phyloP scores from a whole-genome alignment of 2,797 vertebrate genomes.

The Etheostoma perlongum region DNA sequence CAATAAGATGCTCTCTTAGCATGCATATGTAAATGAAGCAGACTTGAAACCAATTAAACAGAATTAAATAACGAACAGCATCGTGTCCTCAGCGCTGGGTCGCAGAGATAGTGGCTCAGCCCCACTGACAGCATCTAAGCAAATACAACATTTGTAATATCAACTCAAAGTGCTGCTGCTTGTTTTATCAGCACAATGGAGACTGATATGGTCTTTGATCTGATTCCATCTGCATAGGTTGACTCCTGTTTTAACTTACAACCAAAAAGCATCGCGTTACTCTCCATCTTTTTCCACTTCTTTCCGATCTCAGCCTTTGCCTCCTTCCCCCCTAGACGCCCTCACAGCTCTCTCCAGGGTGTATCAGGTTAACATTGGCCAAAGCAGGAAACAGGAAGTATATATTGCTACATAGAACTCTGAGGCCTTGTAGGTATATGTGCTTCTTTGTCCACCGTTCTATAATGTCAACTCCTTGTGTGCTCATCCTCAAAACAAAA shows the following conservation, averaged over 20 bases:
- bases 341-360: constrained; percentile 64
- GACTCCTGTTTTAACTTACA: constrained; percentile 9
- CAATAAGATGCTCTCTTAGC: constrained; percentile 71
- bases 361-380: constrained; percentile 77
- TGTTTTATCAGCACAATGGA: constrained; percentile 1
- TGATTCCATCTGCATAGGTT: constrained; percentile 1
- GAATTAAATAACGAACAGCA: constrained; percentile 57
- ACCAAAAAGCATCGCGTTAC: constrained; percentile 2
- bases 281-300: constrained; percentile 9
- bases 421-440: background rate
- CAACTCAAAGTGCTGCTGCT: constrained; percentile 4
- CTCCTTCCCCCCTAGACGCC: constrained; percentile 21
- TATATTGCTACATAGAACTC: constrained; percentile 58
- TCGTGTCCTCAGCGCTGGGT: constrained; percentile 54
- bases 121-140: constrained; percentile 39
- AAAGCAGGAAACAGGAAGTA: constrained; percentile 75
- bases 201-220: constrained; percentile 4
- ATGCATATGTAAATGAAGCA: constrained; percentile 78
- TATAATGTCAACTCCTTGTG: too few relatives aligned
- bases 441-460: too few relatives aligned
- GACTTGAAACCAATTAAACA: constrained; percentile 78
- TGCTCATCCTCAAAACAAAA: too few relatives aligned
- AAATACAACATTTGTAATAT: constrained; percentile 20
- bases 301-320: constrained; percentile 25
- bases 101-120: constrained; percentile 43